Percentiles rank a stretch among this genome's conserved stretches.
Conservation (phyloP, 2,888 invertebrate species). For the Drosophila sordidapex region DNA sequence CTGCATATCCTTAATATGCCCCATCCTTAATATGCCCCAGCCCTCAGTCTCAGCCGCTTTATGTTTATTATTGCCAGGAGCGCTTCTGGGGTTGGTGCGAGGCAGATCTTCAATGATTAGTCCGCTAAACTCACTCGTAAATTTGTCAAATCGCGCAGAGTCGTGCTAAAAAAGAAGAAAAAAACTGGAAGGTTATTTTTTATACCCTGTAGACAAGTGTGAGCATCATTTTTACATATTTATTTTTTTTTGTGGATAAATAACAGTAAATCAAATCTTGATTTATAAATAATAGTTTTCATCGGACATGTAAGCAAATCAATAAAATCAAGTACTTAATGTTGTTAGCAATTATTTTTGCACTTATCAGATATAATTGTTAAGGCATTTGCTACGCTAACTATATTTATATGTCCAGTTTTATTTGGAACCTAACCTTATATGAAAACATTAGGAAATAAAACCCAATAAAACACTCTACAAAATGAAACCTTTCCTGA, state of each 20-base stretch:
- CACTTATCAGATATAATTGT: neutral
- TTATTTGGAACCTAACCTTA: neutral
- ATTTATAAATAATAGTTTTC: no score
- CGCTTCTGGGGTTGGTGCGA: conserved; percentile 29
- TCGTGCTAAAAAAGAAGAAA: conserved; percentile 37
- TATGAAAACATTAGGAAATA: no score
- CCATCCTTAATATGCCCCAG: neutral
- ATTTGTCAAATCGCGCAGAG: conserved; percentile 77
- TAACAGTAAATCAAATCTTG: neutral
- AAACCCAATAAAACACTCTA: neutral
- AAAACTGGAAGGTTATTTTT: conserved; percentile 1
- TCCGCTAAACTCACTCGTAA: conserved; percentile 78
- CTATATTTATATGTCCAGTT: neutral
- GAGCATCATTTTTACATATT: neutral
- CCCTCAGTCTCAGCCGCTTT: conserved; percentile 37
- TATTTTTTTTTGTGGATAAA: neutral
- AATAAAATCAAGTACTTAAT: neutral
- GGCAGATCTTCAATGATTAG: conserved; percentile 73
- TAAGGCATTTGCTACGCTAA: neutral
- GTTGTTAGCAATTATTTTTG: neutral
- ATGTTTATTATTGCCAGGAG: conserved; percentile 63
- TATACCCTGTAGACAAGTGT: conserved; percentile 3
- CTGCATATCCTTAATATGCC: conserved; percentile 52
- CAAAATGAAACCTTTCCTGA: rapidly evolving
- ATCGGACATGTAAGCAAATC: neutral